These are phyloP conservation scores for Diceros bicornis DNA, from an alignment of 2,797 vertebrate species.

Conservation along the genomic window DNA sequence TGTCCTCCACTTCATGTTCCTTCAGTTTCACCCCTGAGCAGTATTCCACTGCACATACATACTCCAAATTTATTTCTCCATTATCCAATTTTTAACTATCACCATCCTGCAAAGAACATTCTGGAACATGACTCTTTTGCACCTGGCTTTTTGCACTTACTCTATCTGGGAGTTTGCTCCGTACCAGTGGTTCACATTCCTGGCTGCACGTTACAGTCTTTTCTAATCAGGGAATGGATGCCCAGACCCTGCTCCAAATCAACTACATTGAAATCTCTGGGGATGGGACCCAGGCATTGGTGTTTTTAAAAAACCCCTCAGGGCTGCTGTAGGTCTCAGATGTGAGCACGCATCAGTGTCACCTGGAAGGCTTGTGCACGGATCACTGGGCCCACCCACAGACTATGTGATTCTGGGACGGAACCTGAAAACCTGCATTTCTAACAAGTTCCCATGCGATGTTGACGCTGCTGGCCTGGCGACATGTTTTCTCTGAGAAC, in stretches of 20 bases:
- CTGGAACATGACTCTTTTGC: neutral
- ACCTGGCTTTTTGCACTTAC: neutral
- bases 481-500: too few relatives aligned
- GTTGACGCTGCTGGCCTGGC: neutral
- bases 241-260: neutral
- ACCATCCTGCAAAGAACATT: slow-evolving; percentile 1
- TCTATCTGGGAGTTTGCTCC: neutral
- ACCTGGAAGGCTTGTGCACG: neutral
- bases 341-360: neutral
- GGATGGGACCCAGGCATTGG: neutral
- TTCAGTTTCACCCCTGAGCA: neutral
- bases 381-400: neutral
- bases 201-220: neutral
- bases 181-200: neutral
- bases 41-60: neutral
- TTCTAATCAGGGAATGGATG: neutral
- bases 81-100: neutral
- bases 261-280: neutral
- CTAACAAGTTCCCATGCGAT: neutral
- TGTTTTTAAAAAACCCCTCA: neutral
- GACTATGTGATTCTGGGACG: neutral
- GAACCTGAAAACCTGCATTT: neutral
- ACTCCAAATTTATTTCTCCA: neutral
- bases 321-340: neutral
- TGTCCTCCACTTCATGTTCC: neutral